These are phyloP conservation scores for Drosophila parvula DNA, from an alignment of 1,140 invertebrate genomes.

Conservation along the genomic window DNA sequence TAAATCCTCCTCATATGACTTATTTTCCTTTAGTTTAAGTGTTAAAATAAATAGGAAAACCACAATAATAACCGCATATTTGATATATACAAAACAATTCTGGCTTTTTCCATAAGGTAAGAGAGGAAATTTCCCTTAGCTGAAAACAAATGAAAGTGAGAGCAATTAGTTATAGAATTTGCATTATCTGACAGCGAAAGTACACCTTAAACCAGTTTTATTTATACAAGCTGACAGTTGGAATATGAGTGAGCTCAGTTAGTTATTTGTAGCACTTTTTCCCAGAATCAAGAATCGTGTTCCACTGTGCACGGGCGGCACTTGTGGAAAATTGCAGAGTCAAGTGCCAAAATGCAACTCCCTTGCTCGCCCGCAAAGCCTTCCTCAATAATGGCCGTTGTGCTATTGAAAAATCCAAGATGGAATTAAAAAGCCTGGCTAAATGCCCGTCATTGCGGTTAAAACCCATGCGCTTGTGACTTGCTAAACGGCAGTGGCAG, in stretches of 20 bases:
- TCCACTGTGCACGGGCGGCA: conserved; percentile 24
- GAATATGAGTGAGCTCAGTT: background rate
- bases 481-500: conserved; percentile 38
- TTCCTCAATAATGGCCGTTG: conserved; percentile 17
- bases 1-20: too few relatives aligned
- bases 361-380: background rate
- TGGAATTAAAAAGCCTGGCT: conserved; percentile 1
- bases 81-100: conserved; percentile 1
- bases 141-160: background rate
- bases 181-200: background rate
- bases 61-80: background rate
- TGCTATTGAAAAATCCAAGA: conserved; percentile 29
- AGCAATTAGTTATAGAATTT: background rate
- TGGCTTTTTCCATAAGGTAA: conserved; percentile 10
- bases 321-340: conserved; percentile 19
- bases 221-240: background rate
- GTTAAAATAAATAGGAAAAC: background rate
- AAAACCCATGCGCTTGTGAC: conserved; percentile 27
- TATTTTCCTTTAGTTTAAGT: background rate
- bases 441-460: conserved; percentile 26
- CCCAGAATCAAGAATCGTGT: background rate
- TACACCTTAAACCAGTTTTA: background rate
- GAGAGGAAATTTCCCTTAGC: conserved; percentile 9
- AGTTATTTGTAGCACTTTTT: background rate
- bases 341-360: conserved; percentile 35